Evolutionary conservation across 2,113 vertebrate species (phyloP).

Genomic region (Crotalus horridus): DNA sequence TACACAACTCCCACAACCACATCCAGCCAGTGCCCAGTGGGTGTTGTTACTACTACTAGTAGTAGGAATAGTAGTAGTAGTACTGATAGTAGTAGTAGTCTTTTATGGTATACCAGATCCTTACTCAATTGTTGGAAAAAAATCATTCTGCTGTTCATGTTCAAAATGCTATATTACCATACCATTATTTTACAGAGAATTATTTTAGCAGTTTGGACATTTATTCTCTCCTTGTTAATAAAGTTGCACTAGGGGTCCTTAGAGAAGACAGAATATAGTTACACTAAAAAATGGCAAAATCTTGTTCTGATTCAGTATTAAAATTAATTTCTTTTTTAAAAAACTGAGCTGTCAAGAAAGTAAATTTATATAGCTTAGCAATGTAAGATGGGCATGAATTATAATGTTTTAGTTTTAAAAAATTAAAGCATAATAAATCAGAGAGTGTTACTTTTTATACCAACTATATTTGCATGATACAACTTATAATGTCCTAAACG

Average conservation of each 20-base stretch:
- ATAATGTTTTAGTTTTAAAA: neutral
- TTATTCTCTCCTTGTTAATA: slow-evolving; percentile 1
- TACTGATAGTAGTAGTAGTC: neutral
- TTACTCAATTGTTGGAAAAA: neutral
- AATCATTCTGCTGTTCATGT: neutral
- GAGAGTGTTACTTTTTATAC: rapidly evolving
- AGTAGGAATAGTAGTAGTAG: neutral
- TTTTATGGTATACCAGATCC: neutral
- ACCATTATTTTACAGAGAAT: neutral
- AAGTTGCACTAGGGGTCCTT: neutral
- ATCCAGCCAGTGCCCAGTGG: neutral
- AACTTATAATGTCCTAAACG: neutral
- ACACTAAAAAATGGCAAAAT: neutral
- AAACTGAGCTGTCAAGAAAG: neutral
- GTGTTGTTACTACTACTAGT: neutral
- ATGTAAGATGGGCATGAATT: neutral
- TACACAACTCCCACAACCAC: neutral
- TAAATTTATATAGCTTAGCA: neutral
- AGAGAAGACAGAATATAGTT: slow-evolving; percentile 23
- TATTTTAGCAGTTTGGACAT: neutral
- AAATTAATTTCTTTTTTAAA: neutral
- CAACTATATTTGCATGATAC: neutral
- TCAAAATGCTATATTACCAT: neutral
- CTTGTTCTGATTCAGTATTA: neutral
- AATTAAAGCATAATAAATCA: neutral